Evolutionary conservation across 2,797 vertebrate genomes (phyloP), one percentile per base, ranked within the genome.

Genomic region (Sardinella longiceps): DNA sequence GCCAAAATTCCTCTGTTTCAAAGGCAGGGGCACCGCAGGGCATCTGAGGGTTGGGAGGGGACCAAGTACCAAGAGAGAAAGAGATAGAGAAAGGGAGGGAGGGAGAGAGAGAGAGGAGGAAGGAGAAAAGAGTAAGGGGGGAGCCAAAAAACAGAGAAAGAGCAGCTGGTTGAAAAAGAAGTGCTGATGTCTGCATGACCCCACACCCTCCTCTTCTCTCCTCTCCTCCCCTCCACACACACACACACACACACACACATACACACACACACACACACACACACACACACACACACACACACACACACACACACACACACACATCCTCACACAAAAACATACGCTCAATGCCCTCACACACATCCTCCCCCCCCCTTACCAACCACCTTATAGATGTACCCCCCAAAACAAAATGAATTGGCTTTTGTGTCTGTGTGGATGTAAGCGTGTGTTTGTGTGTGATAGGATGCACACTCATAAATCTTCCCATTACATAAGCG

Each of bases 391-490:
- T n/a, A n/a, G n/a, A n/a, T n/a, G n/a, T n/a, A n/a, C n/a, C n/a
- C n/a, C n/a, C n/a, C n/a, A 14, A 70, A 70, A 70, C 66, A 20
- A 74, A 74, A 74, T 39, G 66, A 70, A 14, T 33, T 37, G 30
- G 30, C 66, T 74, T 74, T 74, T 74, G 66, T 74, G 66, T 74
- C 7, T 4, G 66, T 70, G 63, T 12, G 63, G 63, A 37, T 30
- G 60, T 33, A 30, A 30, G 63, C 63, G 28, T 30, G 30, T 70
- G 66, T 74, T 74, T 39, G 33, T 33, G 14, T 2, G 30, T 37
- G 66, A 74, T 74, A 74, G 66, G 25, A 74, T 37, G 66, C 66
- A 74, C 15, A 6, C 66, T 74, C 66, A 74, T 74, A 74, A 74
- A 74, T 74, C 66, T 74, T 33, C 0, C 39, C 66, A 20, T 74